Conservation (phyloP, 2,888 invertebrate species). For the Caenorhabditis plicata region DNA sequence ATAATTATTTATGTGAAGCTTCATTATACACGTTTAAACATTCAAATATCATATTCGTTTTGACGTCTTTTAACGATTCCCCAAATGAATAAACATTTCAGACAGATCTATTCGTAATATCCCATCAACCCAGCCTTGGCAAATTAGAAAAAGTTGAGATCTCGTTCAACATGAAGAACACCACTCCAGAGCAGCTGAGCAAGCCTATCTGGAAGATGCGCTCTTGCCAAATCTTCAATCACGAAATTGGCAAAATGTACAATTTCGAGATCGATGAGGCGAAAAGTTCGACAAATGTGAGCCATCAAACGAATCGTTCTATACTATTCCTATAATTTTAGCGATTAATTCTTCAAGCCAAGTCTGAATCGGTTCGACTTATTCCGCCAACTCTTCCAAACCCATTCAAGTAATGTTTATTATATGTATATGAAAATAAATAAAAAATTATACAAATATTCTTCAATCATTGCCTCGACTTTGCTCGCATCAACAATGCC, state of each 20-base stretch:
- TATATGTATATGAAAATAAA: neutral
- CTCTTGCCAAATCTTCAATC: constrained; percentile 10
- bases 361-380: constrained; percentile 10
- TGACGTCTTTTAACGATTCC: too few species aligned
- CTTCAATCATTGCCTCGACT: constrained; percentile 33
- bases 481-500: constrained; percentile 47
- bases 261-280: constrained; percentile 13
- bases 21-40: too few species aligned
- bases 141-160: constrained; percentile 8
- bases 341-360: neutral
- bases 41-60: too few species aligned
- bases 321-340: too few species aligned
- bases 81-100: constrained; percentile 1
- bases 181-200: constrained; percentile 9
- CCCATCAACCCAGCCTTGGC: constrained; percentile 23
- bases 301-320: neutral
- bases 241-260: constrained; percentile 21
- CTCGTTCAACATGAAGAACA: too few species aligned
- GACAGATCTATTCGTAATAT: constrained; percentile 28
- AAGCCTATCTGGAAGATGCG: constrained; percentile 13
- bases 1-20: too few species aligned
- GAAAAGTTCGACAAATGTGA: constrained; percentile 4
- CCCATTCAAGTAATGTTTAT: constrained; percentile 5
- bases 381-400: constrained; percentile 6
- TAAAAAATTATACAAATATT: neutral